Evolutionary conservation across 2,113 vertebrate genomes (phyloP), one percentile per base, ranked within the genome.

Genomic region (Oreocharis arfaki): DNA sequence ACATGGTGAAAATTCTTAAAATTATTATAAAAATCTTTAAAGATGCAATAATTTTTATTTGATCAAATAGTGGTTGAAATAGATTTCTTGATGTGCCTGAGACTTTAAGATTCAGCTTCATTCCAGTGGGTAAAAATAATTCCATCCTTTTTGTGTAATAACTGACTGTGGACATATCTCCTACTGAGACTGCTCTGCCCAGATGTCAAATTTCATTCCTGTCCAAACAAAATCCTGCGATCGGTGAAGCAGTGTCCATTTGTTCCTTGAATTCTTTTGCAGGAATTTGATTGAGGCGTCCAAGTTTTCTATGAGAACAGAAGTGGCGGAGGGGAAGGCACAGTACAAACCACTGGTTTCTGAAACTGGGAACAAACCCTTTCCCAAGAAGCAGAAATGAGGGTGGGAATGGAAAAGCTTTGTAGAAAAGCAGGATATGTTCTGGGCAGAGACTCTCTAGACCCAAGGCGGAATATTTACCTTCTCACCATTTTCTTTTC

Each of bases 381-480:
- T 69, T 84, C 71, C 67, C 32, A 42, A 39, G 75, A 41, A 68
- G 42, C 2, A 93, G 78, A 94, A 88, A 32, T 9, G 41, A 80
- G 80, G 76, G 85, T 86, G 71, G 85, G 79, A 92, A 87, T 93
- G 95, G 92, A 96, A 95, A 93, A 94, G 73, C 33, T 64, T 86
- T 77, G 70, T 30, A 57, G 59, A 1, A 0, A 88, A 69, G 50
- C 83, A 74, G 79, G 86, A 89, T 67, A 3, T 53, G 16, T 42
- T 86, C 90, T 68, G 90, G 90, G 49, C 90, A 96, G 85, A 90
- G 76, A 28, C 52, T 65, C 69, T 33, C 47, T 75, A 53, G 24
- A 44, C 46, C 50, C 47, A 35, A 61, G 55, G 13, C 5, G 4
- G 61, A 65, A 21, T 60, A 78, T 93, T 93, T 95, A 74, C 84